These are phyloP conservation scores for Plecotus auritus DNA, from an alignment of 2,113 vertebrate genomes.

Conservation along the genomic window DNA sequence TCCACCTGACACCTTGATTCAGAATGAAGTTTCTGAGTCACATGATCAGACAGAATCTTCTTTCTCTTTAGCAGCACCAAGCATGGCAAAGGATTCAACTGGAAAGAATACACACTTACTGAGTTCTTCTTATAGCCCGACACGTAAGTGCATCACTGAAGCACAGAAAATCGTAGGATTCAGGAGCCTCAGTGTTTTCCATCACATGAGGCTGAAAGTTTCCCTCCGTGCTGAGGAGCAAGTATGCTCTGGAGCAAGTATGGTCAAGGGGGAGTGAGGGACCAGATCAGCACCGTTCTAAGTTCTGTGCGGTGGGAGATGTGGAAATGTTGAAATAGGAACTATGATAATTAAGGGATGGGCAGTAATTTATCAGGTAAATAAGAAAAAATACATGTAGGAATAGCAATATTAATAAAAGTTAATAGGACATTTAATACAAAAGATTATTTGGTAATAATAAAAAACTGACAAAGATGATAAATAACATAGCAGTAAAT, in stretches of 20 bases:
- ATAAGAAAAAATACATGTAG: background rate
- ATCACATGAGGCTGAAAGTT: background rate
- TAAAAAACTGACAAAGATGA: background rate
- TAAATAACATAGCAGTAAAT: background rate
- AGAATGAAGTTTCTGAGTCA: background rate
- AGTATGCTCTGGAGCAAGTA: background rate
- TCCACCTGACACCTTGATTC: background rate
- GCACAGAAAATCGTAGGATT: background rate
- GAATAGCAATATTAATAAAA: background rate
- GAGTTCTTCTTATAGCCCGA: no score
- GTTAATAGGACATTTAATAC: background rate
- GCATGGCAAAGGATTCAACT: background rate
- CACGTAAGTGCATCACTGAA: accelerated
- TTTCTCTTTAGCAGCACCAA: background rate
- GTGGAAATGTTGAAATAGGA: background rate
- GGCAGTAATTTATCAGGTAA: background rate
- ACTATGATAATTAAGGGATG: background rate
- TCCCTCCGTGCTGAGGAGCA: background rate
- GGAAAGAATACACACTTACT: background rate
- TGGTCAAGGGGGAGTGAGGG: background rate
- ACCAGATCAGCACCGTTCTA: no score
- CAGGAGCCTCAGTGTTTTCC: background rate
- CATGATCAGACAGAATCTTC: background rate
- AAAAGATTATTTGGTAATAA: background rate
- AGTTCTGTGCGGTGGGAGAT: accelerated